Conservation (phyloP, 2,113 vertebrate species). For the Cebus imitator region DNA sequence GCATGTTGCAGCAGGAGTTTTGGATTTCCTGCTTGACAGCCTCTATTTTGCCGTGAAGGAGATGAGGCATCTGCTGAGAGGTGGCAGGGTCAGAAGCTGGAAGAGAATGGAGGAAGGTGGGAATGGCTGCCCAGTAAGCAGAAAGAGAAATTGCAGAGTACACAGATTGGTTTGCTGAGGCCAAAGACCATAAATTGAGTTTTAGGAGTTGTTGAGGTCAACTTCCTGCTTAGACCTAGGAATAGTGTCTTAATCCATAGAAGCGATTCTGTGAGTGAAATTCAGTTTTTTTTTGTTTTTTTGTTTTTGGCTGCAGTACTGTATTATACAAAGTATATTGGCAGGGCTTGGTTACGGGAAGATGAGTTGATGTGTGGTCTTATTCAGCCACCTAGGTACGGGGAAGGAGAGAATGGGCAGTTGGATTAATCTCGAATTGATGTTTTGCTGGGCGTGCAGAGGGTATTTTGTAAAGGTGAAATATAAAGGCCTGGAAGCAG, state of each 20-base stretch:
- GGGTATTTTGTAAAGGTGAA: neutral
- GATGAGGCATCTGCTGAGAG: neutral
- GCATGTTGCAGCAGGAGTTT: neutral
- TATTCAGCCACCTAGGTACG: neutral
- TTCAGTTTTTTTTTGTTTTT: neutral
- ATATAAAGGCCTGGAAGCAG: neutral
- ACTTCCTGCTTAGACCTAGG: neutral
- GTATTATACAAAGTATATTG: neutral
- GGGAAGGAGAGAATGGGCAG: neutral
- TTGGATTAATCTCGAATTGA: too few relatives aligned
- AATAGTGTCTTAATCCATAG: neutral
- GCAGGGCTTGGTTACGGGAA: neutral
- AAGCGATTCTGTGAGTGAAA: neutral
- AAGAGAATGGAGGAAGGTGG: neutral
- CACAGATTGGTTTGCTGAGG: neutral
- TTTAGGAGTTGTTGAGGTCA: rapidly evolving
- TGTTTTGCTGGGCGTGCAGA: neutral
- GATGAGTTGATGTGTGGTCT: neutral
- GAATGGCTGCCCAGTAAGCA: neutral
- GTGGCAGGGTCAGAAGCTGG: neutral
- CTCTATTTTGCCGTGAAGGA: neutral
- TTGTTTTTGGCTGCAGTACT: neutral
- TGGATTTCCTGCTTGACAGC: neutral
- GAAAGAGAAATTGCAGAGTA: too few relatives aligned
- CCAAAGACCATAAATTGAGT: neutral